phyloP scores from a whole-genome alignment of 2,888 invertebrate species.

The Phlogophora meticulosa region DNA sequence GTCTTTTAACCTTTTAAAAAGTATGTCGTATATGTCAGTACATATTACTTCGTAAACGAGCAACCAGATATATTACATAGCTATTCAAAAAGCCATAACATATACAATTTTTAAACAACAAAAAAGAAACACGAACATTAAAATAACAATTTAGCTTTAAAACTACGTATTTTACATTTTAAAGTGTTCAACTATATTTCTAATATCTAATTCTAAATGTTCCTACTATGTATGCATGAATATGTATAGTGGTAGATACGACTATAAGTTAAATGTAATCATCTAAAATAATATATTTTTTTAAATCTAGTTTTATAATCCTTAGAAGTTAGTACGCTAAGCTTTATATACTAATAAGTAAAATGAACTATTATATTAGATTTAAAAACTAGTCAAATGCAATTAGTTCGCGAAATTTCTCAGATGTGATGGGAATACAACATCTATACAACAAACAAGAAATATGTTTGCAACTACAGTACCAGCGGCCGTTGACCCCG shows the following conservation, averaged over 20 bases:
- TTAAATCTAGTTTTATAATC: slow-evolving; percentile 33
- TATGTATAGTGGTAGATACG: slow-evolving; percentile 67
- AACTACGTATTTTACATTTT: slow-evolving; percentile 66
- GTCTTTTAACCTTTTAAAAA: slow-evolving; percentile 23
- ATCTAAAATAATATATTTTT: slow-evolving; percentile 34
- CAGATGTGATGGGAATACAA: no score
- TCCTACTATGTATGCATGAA: slow-evolving; percentile 58
- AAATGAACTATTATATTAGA: no score
- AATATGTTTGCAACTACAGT: not conserved
- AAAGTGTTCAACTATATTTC: slow-evolving; percentile 59
- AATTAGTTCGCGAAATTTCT: no score
- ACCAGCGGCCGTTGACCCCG: no score
- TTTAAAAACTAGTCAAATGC: no score
- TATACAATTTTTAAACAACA: slow-evolving; percentile 62
- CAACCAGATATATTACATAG: slow-evolving; percentile 70
- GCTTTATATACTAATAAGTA: slow-evolving; percentile 19
- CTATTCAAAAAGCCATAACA: slow-evolving; percentile 78
- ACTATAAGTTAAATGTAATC: slow-evolving; percentile 25
- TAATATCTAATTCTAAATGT: slow-evolving; percentile 55
- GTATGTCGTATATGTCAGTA: slow-evolving; percentile 37
- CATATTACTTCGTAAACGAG: slow-evolving; percentile 48
- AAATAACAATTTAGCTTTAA: slow-evolving; percentile 68
- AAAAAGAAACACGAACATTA: slow-evolving; percentile 63
- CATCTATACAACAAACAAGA: slow-evolving; percentile 34
- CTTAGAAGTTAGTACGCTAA: slow-evolving; percentile 36